Percentiles rank a stretch among this genome's conserved stretches.
These are phyloP conservation scores for Ennomos erosarius DNA, from an alignment of 2,888 invertebrate species.

Conservation along the genomic window DNA sequence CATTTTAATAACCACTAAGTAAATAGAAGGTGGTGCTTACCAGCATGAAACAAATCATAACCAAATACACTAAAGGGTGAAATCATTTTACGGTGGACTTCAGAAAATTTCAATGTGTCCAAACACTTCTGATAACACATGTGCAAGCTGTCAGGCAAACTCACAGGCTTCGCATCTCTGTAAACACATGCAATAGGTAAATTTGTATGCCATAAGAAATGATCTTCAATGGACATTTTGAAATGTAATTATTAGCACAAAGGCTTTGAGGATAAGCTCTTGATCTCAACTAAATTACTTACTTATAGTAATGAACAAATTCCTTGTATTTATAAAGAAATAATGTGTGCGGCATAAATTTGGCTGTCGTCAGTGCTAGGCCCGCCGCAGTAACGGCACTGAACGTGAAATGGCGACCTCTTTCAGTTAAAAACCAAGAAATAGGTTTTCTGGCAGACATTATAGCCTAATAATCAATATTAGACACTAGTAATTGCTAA, in stretches of 20 bases:
- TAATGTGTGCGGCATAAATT: constrained; percentile 87
- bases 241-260: not conserved
- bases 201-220: not conserved
- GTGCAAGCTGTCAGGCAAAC: constrained; percentile 78
- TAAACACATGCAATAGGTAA: constrained; percentile 37
- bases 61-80: constrained; percentile 90
- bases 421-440: constrained; percentile 83
- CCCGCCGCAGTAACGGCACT: constrained; percentile 71
- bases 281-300: constrained; percentile 15
- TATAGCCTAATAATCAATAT: no score
- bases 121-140: constrained; percentile 84
- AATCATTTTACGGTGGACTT: constrained; percentile 77
- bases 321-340: constrained; percentile 86
- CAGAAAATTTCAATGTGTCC: constrained; percentile 84
- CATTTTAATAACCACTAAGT: not conserved
- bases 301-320: constrained; percentile 87
- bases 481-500: no score
- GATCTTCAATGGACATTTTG: not conserved
- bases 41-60: constrained; percentile 90
- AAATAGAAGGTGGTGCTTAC: constrained; percentile 60
- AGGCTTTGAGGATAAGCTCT: not conserved
- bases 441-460: constrained; percentile 66
- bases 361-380: constrained; percentile 50
- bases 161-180: constrained; percentile 86
- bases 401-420: constrained; percentile 82